These are phyloP conservation scores for Pionites leucogaster DNA, from an alignment of 2,113 vertebrate species.

Conservation along the genomic window DNA sequence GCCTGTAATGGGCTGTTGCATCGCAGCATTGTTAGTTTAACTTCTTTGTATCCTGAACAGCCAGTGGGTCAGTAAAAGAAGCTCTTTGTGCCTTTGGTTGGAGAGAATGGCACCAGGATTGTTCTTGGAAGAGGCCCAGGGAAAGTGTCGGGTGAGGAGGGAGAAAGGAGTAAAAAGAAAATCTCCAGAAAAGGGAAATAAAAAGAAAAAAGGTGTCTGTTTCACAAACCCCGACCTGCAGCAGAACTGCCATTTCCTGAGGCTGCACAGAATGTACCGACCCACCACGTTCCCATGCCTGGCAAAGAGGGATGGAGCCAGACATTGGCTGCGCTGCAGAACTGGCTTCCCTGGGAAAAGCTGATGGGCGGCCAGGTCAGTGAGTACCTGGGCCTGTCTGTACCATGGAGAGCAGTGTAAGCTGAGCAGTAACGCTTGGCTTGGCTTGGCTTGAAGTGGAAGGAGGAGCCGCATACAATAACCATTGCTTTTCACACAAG, in stretches of 20 bases:
- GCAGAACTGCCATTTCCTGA: constrained; percentile 22
- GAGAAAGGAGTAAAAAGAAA: constrained; percentile 8
- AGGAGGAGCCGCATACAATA: not conserved
- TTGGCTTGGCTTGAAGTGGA: not conserved
- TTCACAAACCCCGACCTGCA: not conserved
- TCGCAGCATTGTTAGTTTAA: constrained; percentile 43
- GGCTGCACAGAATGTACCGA: not conserved
- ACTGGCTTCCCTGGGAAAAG: not conserved
- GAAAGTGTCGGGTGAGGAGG: constrained; percentile 34
- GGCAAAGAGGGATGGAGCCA: not conserved
- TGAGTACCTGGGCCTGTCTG: not conserved
- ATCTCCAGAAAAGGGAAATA: not conserved
- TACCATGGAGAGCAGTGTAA: accelerated
- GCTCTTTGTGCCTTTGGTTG: constrained; percentile 58
- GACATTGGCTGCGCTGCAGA: not conserved
- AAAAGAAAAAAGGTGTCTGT: not conserved
- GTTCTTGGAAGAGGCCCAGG: constrained; percentile 60
- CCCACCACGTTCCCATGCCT: not conserved
- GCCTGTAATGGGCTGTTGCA: constrained; percentile 14
- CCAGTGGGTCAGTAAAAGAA: constrained; percentile 5
- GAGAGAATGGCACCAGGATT: constrained; percentile 35
- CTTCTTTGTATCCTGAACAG: constrained; percentile 51
- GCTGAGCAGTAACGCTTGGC: not conserved
- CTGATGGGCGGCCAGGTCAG: not conserved
- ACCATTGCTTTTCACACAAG: not conserved